Evolutionary conservation across 2,113 vertebrate species (phyloP), one percentile per base, ranked within the genome.

Genomic region (Tupaia chinensis): DNA sequence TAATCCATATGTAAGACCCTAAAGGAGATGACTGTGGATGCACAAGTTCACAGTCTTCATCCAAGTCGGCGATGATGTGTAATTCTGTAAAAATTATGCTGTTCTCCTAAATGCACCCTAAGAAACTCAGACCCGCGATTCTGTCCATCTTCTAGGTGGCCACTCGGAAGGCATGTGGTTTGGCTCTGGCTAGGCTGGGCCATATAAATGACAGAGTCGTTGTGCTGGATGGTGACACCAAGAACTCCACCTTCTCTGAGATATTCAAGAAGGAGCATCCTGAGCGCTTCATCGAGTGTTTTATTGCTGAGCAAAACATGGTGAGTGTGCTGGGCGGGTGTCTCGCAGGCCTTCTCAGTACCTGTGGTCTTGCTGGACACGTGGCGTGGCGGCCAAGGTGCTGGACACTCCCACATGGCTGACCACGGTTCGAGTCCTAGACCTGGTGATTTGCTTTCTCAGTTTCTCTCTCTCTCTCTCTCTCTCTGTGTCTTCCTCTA

Each of bases 261-360:
- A 97, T 98, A 32, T 99, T 99, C 97, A 99, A 98, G 97, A 99
- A 99, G 69, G 98, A 98, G 8, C 98, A 99, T 87, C 99, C 99
- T 4, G 99, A 99, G 1, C 99, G 99, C 53, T 99, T 98, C 95
- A 98, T 99, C 1, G 99, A 99, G 94, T 99, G 99, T 80, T 99
- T 99, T 92, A 99, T 99, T 29, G 99, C 99, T 19, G 99, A 99
- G 83, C 99, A 99, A 97, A 99, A 99, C 94, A 99, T 99, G 99
- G 99, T 99, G 91, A 76, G 95, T 93, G 0, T 69, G 6, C 54
- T 11, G 3, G 3, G 3, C 1, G 56, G 3, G 10, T 9, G 1
- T 13, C 23, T 84, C 34, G 70, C 22, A 0, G 29, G 79, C 23
- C 83, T 87, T 94, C 66, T 94, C 5, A 11, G 10, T 74, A 77